A percentile compares a stretch with the other conserved stretches of the same genome.
These are phyloP conservation scores for Metaphire vulgaris DNA, from an alignment of 1,140 invertebrate genomes.

Conservation along the genomic window DNA sequence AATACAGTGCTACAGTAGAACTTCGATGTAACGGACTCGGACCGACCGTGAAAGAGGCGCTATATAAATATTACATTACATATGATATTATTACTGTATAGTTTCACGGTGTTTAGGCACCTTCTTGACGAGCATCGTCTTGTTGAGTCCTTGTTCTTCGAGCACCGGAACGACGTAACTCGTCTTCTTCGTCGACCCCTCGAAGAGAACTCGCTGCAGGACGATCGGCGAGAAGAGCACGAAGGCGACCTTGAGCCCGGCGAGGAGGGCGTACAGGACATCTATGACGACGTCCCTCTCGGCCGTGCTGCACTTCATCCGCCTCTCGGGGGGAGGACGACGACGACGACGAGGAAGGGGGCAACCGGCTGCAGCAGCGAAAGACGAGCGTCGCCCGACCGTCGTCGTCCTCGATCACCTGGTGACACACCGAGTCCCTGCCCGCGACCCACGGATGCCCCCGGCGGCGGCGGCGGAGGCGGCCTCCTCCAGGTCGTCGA, in stretches of 20 bases:
- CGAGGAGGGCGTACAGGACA: slow-evolving; percentile 1
- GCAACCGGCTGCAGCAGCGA: neutral
- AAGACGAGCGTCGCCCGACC: neutral
- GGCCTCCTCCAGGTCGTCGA: neutral
- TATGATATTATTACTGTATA: neutral
- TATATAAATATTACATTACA: too few species aligned
- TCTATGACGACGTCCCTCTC: neutral
- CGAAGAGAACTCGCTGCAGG: slow-evolving; percentile 9
- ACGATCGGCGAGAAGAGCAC: slow-evolving; percentile 7
- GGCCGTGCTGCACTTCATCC: neutral
- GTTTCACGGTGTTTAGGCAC: slow-evolving; percentile 4
- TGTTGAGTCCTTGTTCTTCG: slow-evolving; percentile 3
- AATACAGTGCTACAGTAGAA: too few species aligned
- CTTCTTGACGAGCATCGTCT: slow-evolving; percentile 23
- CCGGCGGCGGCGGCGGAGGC: neutral
- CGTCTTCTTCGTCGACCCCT: slow-evolving; percentile 9
- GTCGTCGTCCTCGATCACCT: neutral
- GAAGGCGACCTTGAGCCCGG: slow-evolving; percentile 7
- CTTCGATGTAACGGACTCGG: too few species aligned
- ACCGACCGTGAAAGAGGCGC: neutral
- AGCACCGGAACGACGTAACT: slow-evolving; percentile 13
- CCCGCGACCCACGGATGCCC: neutral
- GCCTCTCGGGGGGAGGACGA: neutral
- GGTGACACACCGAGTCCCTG: neutral
- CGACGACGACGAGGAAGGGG: neutral